A percentile compares a stretch with the other conserved stretches of the same genome.
phyloP scores from a whole-genome alignment of 53 echinoderm and acorn worm species.

The Hippasteria phrygiana region DNA sequence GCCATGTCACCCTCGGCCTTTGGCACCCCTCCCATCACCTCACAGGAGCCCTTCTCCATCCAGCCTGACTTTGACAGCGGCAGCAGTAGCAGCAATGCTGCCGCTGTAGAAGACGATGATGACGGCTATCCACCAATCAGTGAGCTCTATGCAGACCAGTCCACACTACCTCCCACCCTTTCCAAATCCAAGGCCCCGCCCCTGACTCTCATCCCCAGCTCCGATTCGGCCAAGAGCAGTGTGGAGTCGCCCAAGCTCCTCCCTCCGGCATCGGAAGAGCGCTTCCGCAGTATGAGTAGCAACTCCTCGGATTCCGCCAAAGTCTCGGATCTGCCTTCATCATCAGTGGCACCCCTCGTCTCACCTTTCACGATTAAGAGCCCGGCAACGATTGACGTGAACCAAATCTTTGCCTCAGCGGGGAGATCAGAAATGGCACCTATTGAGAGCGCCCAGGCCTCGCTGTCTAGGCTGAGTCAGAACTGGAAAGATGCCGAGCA shows the following conservation, averaged over 20 bases:
- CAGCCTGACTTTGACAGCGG: conserved; percentile 23
- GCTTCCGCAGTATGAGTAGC: conserved; percentile 83
- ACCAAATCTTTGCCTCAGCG: conserved; percentile 74
- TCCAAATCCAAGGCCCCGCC: conserved; percentile 88
- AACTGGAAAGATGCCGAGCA: conserved; percentile 66
- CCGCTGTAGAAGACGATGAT: background rate
- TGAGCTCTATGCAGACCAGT: conserved; percentile 2
- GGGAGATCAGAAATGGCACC: conserved; percentile 53
- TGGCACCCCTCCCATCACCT: conserved; percentile 25
- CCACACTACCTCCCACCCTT: conserved; percentile 75
- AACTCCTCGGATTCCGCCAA: conserved; percentile 28
- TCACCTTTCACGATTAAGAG: conserved; percentile 29
- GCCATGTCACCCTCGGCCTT: conserved; percentile 90
- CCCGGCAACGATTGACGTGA: conserved; percentile 79
- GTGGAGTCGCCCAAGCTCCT: conserved; percentile 84
- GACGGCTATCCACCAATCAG: background rate
- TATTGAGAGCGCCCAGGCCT: conserved; percentile 82
- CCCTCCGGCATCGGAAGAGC: conserved; percentile 82
- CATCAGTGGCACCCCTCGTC: conserved; percentile 13
- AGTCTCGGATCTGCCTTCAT: background rate
- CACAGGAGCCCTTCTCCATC: background rate
- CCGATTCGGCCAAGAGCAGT: conserved; percentile 29
- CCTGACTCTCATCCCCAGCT: conserved; percentile 76
- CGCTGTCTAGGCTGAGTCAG: conserved; percentile 79
- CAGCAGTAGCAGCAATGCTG: background rate